Evolutionary conservation across 2,113 vertebrate species (phyloP).

Genomic region (Boleophthalmus pectinirostris): DNA sequence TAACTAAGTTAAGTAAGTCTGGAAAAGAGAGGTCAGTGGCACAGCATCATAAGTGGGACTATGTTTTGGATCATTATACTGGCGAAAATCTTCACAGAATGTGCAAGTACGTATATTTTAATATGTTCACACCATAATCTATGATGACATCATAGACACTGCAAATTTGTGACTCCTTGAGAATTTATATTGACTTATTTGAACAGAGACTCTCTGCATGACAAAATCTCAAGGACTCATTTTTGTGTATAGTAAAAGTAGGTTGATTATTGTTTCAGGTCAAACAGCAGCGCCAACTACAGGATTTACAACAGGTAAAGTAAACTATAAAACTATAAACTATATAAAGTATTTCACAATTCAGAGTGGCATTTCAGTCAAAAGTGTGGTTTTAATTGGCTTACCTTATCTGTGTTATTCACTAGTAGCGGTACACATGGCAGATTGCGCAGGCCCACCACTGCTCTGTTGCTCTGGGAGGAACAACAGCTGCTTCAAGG

Average conservation of each 20-base stretch:
- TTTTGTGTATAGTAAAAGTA: background rate
- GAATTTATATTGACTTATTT: too few species aligned
- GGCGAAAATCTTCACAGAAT: background rate
- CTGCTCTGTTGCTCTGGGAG: constrained; percentile 45
- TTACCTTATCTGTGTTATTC: background rate
- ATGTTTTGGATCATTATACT: constrained; percentile 17
- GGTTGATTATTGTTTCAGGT: background rate
- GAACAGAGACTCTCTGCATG: too few species aligned
- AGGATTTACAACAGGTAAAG: background rate
- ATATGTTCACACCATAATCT: background rate
- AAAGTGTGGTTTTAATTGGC: background rate
- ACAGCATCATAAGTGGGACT: constrained; percentile 32
- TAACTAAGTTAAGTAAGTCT: background rate
- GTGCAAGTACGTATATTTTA: constrained; percentile 44
- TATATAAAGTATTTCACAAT: background rate
- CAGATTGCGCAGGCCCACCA: constrained; percentile 55
- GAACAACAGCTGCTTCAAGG: background rate
- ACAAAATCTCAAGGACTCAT: background rate
- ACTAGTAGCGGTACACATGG: constrained; percentile 6
- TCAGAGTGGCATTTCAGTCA: background rate
- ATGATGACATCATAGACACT: background rate
- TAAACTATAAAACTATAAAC: too few species aligned
- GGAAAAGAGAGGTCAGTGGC: background rate
- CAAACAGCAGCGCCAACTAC: background rate
- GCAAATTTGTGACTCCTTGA: too few species aligned